These are phyloP conservation scores for Acrossocheilus fasciatus DNA, from an alignment of 2,797 vertebrate genomes.

Conservation along the genomic window DNA sequence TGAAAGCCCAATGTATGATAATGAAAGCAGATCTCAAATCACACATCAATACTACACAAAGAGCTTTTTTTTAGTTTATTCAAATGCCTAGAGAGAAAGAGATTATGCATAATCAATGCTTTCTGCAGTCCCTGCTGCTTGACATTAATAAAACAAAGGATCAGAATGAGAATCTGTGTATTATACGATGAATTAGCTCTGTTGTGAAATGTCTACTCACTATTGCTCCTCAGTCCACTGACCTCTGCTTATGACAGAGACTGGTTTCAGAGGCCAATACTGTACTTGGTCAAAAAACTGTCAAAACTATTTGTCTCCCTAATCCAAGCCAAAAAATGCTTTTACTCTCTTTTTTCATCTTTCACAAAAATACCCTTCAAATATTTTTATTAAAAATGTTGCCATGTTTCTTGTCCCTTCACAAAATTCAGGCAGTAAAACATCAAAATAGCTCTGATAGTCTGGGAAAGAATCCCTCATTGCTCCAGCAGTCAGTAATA, in stretches of 20 bases:
- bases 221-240: neutral
- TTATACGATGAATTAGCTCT: neutral
- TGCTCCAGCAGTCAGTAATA: constrained; percentile 35
- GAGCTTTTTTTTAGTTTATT: neutral
- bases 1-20: neutral
- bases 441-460: constrained; percentile 39
- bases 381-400: constrained; percentile 45
- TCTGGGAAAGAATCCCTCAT: constrained; percentile 42
- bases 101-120: neutral
- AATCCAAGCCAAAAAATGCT: neutral
- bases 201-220: neutral
- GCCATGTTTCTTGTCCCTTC: neutral
- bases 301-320: neutral
- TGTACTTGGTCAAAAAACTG: neutral
- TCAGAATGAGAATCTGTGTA: neutral
- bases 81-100: neutral
- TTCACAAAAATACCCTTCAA: constrained; percentile 9
- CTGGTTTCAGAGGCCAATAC: neutral
- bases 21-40: neutral
- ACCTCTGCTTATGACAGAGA: neutral
- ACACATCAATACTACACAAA: neutral
- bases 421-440: neutral
- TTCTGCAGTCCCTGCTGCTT: neutral
- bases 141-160: constrained; percentile 9
- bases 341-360: neutral